Base-by-base conservation (phyloP, 2,888 invertebrate genomes). In the Eristalis pertinax region DNA sequence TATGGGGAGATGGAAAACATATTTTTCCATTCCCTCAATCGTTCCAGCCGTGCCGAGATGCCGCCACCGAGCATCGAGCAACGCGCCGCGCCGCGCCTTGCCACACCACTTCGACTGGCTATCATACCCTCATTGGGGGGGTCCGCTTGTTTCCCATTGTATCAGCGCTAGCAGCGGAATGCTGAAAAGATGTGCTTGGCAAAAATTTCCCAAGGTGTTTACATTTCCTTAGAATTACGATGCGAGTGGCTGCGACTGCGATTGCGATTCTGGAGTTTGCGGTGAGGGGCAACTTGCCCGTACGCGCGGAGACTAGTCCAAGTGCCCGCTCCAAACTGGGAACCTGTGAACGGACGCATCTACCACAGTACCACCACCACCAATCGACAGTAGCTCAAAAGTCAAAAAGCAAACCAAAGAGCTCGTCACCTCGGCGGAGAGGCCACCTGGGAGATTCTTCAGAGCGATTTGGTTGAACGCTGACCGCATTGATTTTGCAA, bases 171-270 rank as follows among this genome's bases (percentile, higher is more conserved):
- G 60, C 13, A 24, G 22, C 24, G 75, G 75, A 80, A 79, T 85
- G 60, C 29, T 67, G 68, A 81, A 64, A 60, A 72, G 29, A 62
- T 62, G 43, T 43, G 50, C 38, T 38, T 60, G 68, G 41, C 43
- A 60, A 63, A 85, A 77, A 73, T 68, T 73, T 81, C 81, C 73
- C 77, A 85, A 81, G 81, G 84, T 80, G 79, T 64, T 74, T 60
- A 56, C 78, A 69, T 77, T 50, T 77, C 68, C n/a, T 15, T 15
- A 63, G 69, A 50, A 67, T 74, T 50, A 43, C 22, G 24, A 19
- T 19, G 50, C 19, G 19, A 19, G 50, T 2, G 50, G 1, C 19
- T 8, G 19, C 19, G 19, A 7, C n/a, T n/a, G 19, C 50, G 50
- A 50, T 8, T n/a, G 15, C 15, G 41, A 41, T 41, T 41, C 43